A percentile compares a stretch with the other conserved stretches of the same genome.
phyloP scores from a whole-genome alignment of 2,888 invertebrate species.

The Agrotis puta region DNA sequence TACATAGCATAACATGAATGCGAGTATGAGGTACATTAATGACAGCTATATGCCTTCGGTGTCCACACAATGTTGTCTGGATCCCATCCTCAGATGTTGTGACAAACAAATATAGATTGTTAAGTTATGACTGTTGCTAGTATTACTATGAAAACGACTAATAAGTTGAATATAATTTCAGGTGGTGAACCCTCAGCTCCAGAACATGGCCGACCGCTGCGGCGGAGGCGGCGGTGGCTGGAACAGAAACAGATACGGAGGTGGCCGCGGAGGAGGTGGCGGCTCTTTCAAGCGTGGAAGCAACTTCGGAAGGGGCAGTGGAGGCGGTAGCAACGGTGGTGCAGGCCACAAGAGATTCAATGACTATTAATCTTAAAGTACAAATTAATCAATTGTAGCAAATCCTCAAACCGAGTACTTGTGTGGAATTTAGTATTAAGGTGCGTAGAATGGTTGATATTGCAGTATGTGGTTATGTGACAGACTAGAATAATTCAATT shows the following conservation, averaged over 20 bases:
- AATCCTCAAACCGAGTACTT: slow-evolving; percentile 86
- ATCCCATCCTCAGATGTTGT: slow-evolving; percentile 94
- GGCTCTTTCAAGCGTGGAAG: slow-evolving; percentile 88
- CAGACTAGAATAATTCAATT: slow-evolving; percentile 71
- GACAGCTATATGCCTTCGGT: slow-evolving; percentile 95
- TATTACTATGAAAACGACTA: background rate
- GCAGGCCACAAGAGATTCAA: slow-evolving; percentile 86
- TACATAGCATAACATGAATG: slow-evolving; percentile 94
- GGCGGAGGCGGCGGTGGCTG: slow-evolving; percentile 92
- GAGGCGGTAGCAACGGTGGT: slow-evolving; percentile 75
- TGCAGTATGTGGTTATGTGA: slow-evolving; percentile 75
- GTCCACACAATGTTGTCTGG: slow-evolving; percentile 94
- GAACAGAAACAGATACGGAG: slow-evolving; percentile 89
- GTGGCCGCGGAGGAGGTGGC: slow-evolving; percentile 84
- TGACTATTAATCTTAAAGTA: slow-evolving; percentile 81
- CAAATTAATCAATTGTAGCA: slow-evolving; percentile 73
- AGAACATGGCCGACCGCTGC: slow-evolving; percentile 94
- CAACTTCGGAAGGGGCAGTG: slow-evolving; percentile 85
- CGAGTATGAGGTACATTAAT: slow-evolving; percentile 93
- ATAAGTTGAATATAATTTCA: slow-evolving; percentile 73
- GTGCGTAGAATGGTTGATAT: slow-evolving; percentile 74
- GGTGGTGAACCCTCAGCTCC: slow-evolving; percentile 96
- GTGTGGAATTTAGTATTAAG: slow-evolving; percentile 75
- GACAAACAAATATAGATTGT: slow-evolving; percentile 76
- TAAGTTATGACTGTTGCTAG: background rate